phyloP scores from a whole-genome alignment of 2,888 invertebrate genomes.

The Gymnocheta viridis region DNA sequence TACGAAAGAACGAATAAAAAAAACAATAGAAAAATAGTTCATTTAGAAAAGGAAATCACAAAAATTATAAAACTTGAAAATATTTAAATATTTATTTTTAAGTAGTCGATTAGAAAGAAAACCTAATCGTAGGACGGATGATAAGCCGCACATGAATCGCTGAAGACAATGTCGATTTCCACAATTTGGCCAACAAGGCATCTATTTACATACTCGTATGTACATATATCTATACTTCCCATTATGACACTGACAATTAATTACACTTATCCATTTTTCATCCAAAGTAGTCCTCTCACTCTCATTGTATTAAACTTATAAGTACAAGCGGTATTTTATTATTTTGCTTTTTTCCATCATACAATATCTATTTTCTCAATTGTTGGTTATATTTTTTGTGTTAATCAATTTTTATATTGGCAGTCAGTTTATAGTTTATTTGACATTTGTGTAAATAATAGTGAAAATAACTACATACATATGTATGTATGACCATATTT shows the following conservation, averaged over 20 bases:
- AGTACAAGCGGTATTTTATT: constrained; percentile 2
- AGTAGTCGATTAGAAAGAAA: no score
- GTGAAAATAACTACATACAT: constrained; percentile 34
- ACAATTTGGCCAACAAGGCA: no score
- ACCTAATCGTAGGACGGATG: no score
- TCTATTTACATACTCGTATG: not conserved
- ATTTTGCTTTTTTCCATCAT: constrained; percentile 28
- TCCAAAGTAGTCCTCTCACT: constrained; percentile 23
- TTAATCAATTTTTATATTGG: constrained; percentile 68
- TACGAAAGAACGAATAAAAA: no score
- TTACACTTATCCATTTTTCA: constrained; percentile 49
- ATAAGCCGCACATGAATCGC: no score
- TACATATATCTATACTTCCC: not conserved
- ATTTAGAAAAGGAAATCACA: no score
- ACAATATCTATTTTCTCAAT: constrained; percentile 30
- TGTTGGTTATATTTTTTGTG: constrained; percentile 24
- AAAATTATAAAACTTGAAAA: no score
- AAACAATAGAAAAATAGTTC: no score
- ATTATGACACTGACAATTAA: constrained; percentile 52
- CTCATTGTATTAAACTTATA: constrained; percentile 31
- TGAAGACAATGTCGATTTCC: no score
- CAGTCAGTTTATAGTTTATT: no score
- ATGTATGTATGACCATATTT: constrained; percentile 9
- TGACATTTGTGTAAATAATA: constrained; percentile 65
- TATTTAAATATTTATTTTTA: no score